Evolutionary conservation across 2,113 vertebrate genomes (phyloP).

Genomic region (Manacus vitellinus): DNA sequence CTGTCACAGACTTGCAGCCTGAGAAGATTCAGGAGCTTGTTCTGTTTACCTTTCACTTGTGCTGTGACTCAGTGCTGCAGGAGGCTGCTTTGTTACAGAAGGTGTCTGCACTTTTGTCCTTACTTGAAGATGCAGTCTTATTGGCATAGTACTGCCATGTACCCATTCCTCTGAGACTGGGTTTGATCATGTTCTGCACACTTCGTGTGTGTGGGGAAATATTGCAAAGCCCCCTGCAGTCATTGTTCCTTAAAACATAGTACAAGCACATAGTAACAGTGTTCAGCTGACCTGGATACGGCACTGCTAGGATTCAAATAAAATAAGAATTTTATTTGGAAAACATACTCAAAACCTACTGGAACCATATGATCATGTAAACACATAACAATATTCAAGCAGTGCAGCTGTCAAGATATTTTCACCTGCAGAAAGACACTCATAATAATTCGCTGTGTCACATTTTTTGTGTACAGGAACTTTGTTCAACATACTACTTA

Average conservation of each 20-base stretch:
- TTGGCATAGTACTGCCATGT: fast-evolving
- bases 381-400: background rate
- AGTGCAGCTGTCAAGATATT: conserved; percentile 20
- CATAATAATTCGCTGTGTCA: conserved; percentile 11
- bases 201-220: background rate
- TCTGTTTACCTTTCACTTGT: background rate
- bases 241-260: background rate
- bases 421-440: background rate
- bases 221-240: background rate
- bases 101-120: background rate
- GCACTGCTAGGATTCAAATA: background rate
- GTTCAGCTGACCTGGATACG: background rate
- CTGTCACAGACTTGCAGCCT: background rate
- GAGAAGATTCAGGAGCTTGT: background rate
- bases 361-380: conserved; percentile 10
- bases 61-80: background rate
- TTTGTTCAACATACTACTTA: background rate
- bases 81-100: background rate
- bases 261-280: background rate
- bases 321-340: conserved; percentile 11
- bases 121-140: background rate
- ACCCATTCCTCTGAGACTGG: background rate
- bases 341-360: background rate
- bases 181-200: background rate
- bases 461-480: background rate